phyloP scores from a whole-genome alignment of 2,888 invertebrate genomes.

The Pheosia gnoma region DNA sequence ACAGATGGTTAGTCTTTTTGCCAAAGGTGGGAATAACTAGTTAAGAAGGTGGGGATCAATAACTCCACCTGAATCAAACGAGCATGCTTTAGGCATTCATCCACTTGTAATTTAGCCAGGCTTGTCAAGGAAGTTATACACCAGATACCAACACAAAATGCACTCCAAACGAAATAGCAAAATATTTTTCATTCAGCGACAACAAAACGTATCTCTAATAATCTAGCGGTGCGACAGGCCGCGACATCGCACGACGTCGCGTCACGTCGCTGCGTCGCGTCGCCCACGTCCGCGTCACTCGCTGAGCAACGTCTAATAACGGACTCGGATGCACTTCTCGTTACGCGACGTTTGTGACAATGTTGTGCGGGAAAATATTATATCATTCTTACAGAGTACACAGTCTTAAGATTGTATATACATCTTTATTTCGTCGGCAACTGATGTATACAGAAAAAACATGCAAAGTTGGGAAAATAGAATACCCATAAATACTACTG shows the following conservation, averaged over 20 bases:
- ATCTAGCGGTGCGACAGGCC: slow-evolving; percentile 1
- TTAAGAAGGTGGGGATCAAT: background rate
- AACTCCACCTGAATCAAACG: background rate
- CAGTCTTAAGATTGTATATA: background rate
- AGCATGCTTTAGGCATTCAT: too few species aligned
- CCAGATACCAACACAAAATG: background rate
- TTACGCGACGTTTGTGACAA: slow-evolving; percentile 4
- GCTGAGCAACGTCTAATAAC: slow-evolving; percentile 3
- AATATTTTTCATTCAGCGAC: background rate
- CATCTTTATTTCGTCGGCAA: background rate
- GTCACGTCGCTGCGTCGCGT: slow-evolving; percentile 25
- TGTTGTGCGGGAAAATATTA: slow-evolving; percentile 4
- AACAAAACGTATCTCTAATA: slow-evolving; percentile 3
- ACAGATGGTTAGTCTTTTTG: background rate
- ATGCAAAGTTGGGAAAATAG: background rate
- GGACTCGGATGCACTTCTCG: slow-evolving; percentile 6
- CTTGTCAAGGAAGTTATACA: too few species aligned
- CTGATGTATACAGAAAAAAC: background rate
- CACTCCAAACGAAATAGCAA: background rate
- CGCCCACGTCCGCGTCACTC: slow-evolving; percentile 18
- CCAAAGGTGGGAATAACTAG: background rate
- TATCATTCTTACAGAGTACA: background rate
- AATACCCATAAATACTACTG: background rate
- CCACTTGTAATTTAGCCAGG: too few species aligned
- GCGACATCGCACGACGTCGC: slow-evolving; percentile 16